Percentiles rank a stretch among this genome's conserved stretches.
These are phyloP conservation scores for Dallia pectoralis DNA, from an alignment of 2,797 vertebrate species.

Conservation along the genomic window DNA sequence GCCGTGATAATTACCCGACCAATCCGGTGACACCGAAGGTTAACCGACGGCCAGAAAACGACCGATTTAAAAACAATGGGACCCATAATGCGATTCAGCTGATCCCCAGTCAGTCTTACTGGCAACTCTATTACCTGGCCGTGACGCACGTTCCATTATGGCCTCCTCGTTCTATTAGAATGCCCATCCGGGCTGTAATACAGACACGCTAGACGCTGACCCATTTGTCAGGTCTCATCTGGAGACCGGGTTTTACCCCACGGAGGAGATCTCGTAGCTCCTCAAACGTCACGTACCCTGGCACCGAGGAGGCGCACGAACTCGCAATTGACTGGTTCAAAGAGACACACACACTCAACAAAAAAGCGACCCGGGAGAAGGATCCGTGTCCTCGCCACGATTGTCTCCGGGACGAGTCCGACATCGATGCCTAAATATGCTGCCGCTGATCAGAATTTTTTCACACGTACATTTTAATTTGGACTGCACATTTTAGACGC, in stretches of 20 bases:
- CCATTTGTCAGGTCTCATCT: conserved; percentile 85
- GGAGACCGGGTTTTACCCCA: conserved; percentile 49
- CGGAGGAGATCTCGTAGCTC: background rate
- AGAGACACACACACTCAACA: conserved; percentile 1
- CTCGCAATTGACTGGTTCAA: background rate
- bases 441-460: background rate
- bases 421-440: background rate
- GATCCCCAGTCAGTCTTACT: conserved; percentile 82
- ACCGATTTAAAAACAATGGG: conserved; percentile 84
- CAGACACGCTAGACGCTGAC: conserved; percentile 83
- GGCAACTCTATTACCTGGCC: conserved; percentile 86
- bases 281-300: background rate
- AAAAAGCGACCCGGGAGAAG: background rate
- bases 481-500: background rate
- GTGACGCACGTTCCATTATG: conserved; percentile 87
- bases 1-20: conserved; percentile 64
- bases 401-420: background rate
- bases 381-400: background rate
- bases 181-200: conserved; percentile 86
- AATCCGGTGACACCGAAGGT: conserved; percentile 75
- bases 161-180: conserved; percentile 86
- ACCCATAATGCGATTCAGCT: conserved; percentile 82
- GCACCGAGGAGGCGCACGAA: background rate
- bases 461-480: background rate
- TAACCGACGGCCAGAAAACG: conserved; percentile 76